A percentile compares a stretch with the other conserved stretches of the same genome.
phyloP scores from a whole-genome alignment of 1,140 invertebrate genomes.

The Panagrolaimus sp. region DNA sequence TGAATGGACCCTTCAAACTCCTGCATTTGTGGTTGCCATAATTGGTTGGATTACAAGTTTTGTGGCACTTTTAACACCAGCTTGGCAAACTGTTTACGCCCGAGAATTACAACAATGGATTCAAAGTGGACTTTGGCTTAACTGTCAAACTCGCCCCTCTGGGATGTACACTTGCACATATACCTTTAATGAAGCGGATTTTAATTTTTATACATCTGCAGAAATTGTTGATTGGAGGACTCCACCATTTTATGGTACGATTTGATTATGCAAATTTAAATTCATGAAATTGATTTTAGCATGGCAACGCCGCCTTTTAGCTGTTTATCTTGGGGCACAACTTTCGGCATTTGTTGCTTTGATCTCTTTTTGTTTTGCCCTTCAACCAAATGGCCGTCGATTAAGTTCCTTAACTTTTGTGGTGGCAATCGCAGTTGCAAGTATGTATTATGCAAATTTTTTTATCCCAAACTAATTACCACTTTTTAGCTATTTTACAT shows the following conservation, averaged over 20 bases:
- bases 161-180: slow-evolving; percentile 51
- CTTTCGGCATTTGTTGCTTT: slow-evolving; percentile 34
- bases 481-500: slow-evolving; percentile 36
- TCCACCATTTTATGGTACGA: slow-evolving; percentile 43
- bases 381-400: slow-evolving; percentile 24
- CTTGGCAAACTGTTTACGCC: slow-evolving; percentile 46
- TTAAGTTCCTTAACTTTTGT: slow-evolving; percentile 37
- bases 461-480: background rate
- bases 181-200: slow-evolving; percentile 39
- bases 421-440: slow-evolving; percentile 25
- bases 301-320: slow-evolving; percentile 40
- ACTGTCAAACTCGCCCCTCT: slow-evolving; percentile 24
- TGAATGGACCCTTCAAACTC: slow-evolving; percentile 27
- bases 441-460: slow-evolving; percentile 30
- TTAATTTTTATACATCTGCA: slow-evolving; percentile 42
- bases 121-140: slow-evolving; percentile 38
- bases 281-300: slow-evolving; percentile 25
- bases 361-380: slow-evolving; percentile 39
- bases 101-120: slow-evolving; percentile 47
- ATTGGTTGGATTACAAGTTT: slow-evolving; percentile 35
- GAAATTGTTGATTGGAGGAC: slow-evolving; percentile 41
- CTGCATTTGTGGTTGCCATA: slow-evolving; percentile 30
- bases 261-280: background rate
- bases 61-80: slow-evolving; percentile 39
- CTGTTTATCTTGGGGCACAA: slow-evolving; percentile 37